Percentiles rank a stretch among this genome's conserved stretches.
These are phyloP conservation scores for Nibea albiflora DNA, from an alignment of 2,113 vertebrate genomes.

Conservation along the genomic window DNA sequence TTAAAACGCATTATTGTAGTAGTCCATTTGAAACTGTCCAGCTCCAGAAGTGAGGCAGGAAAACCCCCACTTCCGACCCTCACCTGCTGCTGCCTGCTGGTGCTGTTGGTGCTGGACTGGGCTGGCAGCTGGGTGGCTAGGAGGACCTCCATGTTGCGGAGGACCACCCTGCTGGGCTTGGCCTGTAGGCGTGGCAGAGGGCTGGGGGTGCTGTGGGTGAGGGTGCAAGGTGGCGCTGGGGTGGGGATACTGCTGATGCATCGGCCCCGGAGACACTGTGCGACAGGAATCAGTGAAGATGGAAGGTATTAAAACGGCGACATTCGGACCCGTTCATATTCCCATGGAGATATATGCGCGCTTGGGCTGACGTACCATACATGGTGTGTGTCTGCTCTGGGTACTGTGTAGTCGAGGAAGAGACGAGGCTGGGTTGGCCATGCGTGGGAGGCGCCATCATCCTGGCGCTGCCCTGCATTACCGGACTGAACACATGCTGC, in stretches of 20 bases:
- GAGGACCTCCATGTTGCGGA: slow-evolving; percentile 89
- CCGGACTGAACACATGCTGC: slow-evolving; percentile 96
- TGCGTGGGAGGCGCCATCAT: slow-evolving; percentile 96
- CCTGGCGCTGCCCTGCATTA: slow-evolving; percentile 93
- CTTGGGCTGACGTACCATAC: slow-evolving; percentile 90
- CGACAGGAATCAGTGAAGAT: slow-evolving; percentile 33
- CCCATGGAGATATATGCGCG: background rate
- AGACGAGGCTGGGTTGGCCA: slow-evolving; percentile 92
- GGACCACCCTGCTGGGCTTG: slow-evolving; percentile 90
- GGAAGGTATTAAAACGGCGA: background rate
- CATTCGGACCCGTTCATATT: background rate
- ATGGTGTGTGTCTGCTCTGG: slow-evolving; percentile 98
- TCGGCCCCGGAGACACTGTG: slow-evolving; percentile 93
- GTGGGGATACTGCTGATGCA: slow-evolving; percentile 97
- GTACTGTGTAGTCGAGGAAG: slow-evolving; percentile 94
- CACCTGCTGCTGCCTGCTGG: slow-evolving; percentile 88
- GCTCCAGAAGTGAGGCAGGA: background rate
- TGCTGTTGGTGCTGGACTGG: slow-evolving; percentile 97
- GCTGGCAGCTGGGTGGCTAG: slow-evolving; percentile 94
- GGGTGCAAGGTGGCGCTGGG: slow-evolving; percentile 92
- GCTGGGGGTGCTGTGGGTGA: slow-evolving; percentile 94
- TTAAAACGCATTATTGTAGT: background rate
- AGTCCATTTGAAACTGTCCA: background rate
- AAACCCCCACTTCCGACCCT: background rate
- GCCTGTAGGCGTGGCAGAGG: slow-evolving; percentile 96